These are phyloP conservation scores for Ciona savignyi DNA, from an alignment of 23 tunicate species.

Conservation along the genomic window DNA sequence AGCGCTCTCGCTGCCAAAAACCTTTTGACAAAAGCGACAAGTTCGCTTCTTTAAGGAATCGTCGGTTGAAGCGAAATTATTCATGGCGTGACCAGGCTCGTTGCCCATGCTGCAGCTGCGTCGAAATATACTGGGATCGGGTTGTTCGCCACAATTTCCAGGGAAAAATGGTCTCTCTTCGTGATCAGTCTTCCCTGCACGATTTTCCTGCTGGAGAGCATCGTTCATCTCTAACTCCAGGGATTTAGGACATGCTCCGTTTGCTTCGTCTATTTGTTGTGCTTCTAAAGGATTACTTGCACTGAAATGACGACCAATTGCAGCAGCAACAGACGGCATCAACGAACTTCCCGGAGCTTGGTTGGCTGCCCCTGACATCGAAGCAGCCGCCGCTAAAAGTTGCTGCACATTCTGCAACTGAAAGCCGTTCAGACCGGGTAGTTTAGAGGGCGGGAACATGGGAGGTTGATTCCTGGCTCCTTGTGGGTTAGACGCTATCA, in stretches of 20 bases:
- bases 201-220: background rate
- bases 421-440: slow-evolving; percentile 28
- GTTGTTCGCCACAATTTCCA: background rate
- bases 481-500: slow-evolving; percentile 63
- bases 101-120: background rate
- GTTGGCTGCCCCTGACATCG: slow-evolving; percentile 32
- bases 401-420: slow-evolving; percentile 40
- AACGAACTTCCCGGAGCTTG: slow-evolving; percentile 1
- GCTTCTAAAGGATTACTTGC: background rate
- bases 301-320: slow-evolving; percentile 12
- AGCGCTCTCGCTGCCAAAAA: slow-evolving; percentile 87
- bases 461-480: slow-evolving; percentile 9
- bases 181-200: slow-evolving; percentile 16
- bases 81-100: background rate
- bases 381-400: slow-evolving; percentile 28
- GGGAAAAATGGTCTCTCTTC: background rate
- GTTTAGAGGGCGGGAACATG: background rate
- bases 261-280: too few relatives aligned
- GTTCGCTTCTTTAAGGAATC: slow-evolving; percentile 12
- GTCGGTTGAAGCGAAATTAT: background rate
- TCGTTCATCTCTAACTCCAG: background rate
- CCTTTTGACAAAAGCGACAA: slow-evolving; percentile 80
- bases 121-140: background rate
- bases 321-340: slow-evolving; percentile 38
- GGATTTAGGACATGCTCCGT: background rate